Conservation (phyloP, 2,888 invertebrate species). For the Therioaphis trifolii region DNA sequence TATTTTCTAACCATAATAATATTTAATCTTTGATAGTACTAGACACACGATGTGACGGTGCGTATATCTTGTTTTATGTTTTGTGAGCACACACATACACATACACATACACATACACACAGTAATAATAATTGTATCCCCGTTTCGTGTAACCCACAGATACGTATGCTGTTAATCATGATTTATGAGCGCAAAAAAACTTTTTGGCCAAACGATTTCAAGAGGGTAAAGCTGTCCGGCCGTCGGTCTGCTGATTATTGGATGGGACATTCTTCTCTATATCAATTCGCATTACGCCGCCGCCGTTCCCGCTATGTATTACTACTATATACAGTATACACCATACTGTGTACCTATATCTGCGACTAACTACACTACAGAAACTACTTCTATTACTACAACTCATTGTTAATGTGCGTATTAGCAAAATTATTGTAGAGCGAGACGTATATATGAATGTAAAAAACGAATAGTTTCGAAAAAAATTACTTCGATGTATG, state of each 20-base stretch:
- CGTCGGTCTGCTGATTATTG: constrained; percentile 50
- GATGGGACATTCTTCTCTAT: constrained; percentile 58
- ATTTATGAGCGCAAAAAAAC: constrained; percentile 56
- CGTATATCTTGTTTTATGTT: background rate
- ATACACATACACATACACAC: too few species aligned
- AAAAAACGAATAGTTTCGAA: too few species aligned
- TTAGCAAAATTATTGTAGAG: too few species aligned
- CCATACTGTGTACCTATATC: too few species aligned
- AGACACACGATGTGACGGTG: background rate
- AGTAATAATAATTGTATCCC: constrained; percentile 50
- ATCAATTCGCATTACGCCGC: constrained; percentile 53
- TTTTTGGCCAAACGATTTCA: constrained; percentile 46
- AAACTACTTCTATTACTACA: too few species aligned
- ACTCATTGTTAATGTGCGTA: too few species aligned
- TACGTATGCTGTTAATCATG: constrained; percentile 56
- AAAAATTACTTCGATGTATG: too few species aligned
- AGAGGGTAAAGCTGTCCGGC: constrained; percentile 54
- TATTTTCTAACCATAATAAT: too few species aligned
- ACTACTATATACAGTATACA: constrained; percentile 10
- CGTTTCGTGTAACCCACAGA: constrained; percentile 26
- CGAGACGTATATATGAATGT: too few species aligned
- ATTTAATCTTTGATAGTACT: background rate
- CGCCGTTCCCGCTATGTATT: background rate
- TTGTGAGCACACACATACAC: background rate
- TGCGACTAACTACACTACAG: too few species aligned